Evolutionary conservation across 2,888 invertebrate species (phyloP).

Genomic region (Macropis europaea): DNA sequence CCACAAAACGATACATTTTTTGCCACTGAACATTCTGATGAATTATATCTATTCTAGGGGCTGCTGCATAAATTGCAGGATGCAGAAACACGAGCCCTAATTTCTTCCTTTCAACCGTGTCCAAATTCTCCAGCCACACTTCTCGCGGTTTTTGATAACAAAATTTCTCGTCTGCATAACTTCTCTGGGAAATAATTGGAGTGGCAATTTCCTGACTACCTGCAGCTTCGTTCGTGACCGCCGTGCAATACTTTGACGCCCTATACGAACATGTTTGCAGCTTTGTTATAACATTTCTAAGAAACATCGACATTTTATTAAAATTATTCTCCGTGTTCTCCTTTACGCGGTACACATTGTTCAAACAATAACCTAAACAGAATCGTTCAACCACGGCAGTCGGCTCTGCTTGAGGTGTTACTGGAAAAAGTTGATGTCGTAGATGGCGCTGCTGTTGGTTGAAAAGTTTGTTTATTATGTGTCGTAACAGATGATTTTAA

Average conservation of each 20-base stretch:
- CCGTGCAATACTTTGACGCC: constrained; percentile 59
- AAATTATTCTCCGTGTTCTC: not conserved
- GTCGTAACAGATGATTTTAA: constrained; percentile 1
- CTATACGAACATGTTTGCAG: constrained; percentile 55
- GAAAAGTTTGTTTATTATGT: constrained; percentile 2
- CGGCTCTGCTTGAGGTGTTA: constrained; percentile 15
- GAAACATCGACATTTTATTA: constrained; percentile 64
- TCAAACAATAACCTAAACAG: not conserved
- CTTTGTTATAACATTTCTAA: constrained; percentile 61
- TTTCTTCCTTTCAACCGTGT: constrained; percentile 88
- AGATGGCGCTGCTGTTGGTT: constrained; percentile 18
- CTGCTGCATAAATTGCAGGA: constrained; percentile 91
- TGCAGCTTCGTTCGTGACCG: constrained; percentile 31
- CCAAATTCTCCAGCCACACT: constrained; percentile 93
- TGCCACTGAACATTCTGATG: constrained; percentile 95
- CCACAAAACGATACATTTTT: constrained; percentile 88
- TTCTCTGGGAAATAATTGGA: constrained; percentile 77
- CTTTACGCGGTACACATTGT: not conserved
- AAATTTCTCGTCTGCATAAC: constrained; percentile 54
- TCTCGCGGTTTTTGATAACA: constrained; percentile 85
- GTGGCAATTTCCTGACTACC: not conserved
- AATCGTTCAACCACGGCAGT: not conserved
- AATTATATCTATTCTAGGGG: constrained; percentile 93
- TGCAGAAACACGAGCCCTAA: constrained; percentile 94
- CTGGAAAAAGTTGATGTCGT: not conserved